Percentiles rank a stretch among this genome's conserved stretches.
phyloP scores from a whole-genome alignment of 2,888 invertebrate species.

The Macaria notata region DNA sequence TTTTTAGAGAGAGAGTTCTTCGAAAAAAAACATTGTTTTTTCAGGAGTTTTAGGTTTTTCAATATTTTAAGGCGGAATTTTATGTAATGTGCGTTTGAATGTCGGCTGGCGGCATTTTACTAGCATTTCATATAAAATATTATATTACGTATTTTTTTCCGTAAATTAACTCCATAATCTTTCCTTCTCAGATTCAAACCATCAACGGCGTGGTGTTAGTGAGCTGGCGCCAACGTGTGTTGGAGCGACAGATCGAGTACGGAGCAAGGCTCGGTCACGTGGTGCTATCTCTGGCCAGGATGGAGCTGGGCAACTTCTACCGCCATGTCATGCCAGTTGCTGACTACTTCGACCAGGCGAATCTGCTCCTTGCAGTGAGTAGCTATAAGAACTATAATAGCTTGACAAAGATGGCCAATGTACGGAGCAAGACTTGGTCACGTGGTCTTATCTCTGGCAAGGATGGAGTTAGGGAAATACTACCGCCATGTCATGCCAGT shows the following conservation, averaged over 20 bases:
- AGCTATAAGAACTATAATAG: not conserved
- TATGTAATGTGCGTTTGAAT: too few relatives aligned
- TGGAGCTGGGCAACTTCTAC: conserved; percentile 95
- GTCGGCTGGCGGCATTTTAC: too few relatives aligned
- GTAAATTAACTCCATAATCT: not conserved
- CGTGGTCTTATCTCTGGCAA: conserved; percentile 89
- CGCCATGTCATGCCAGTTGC: conserved; percentile 94
- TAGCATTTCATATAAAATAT: too few relatives aligned
- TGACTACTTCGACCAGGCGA: conserved; percentile 94
- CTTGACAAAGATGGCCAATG: conserved; percentile 21
- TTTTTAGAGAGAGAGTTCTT: too few relatives aligned
- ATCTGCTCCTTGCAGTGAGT: conserved; percentile 83
- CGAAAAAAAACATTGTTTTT: too few relatives aligned
- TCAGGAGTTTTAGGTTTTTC: too few relatives aligned
- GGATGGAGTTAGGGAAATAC: conserved; percentile 95
- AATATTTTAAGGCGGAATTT: too few relatives aligned
- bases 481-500: conserved; percentile 87
- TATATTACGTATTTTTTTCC: too few relatives aligned
- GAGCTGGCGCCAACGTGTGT: conserved; percentile 92
- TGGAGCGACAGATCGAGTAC: conserved; percentile 95
- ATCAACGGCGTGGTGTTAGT: conserved; percentile 93
- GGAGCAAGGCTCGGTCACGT: conserved; percentile 94
- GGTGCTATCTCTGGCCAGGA: conserved; percentile 89
- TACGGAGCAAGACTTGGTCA: conserved; percentile 95
- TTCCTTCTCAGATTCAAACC: conserved; percentile 87